A percentile compares a stretch with the other conserved stretches of the same genome.
These are phyloP conservation scores for Dryoscopus gambensis DNA, from an alignment of 2,113 vertebrate species.

Conservation along the genomic window DNA sequence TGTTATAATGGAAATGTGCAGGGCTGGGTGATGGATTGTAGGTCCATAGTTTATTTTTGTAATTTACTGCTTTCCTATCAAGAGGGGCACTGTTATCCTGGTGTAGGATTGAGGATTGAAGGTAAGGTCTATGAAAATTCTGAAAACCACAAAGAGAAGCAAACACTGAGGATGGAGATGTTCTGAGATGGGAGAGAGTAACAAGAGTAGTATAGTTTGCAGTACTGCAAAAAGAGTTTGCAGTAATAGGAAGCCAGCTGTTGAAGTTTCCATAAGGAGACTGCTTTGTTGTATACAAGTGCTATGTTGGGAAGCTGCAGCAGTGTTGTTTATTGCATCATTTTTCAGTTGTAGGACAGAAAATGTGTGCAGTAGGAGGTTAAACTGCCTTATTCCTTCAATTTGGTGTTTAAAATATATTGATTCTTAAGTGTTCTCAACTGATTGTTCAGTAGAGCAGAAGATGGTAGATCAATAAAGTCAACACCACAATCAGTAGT, in stretches of 20 bases:
- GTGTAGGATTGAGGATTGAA: not conserved
- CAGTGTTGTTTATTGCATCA: not conserved
- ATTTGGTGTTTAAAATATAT: not conserved
- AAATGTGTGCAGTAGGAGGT: not conserved
- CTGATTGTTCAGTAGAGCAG: not conserved
- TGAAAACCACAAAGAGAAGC: not conserved
- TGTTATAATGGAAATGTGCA: not conserved
- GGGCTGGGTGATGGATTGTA: not conserved
- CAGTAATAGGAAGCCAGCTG: not conserved
- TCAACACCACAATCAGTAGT: not conserved
- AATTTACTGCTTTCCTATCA: not conserved
- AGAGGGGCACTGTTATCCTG: not conserved
- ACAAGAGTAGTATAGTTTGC: not conserved
- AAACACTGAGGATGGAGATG: not conserved
- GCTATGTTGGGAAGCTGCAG: not conserved
- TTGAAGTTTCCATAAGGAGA: not conserved
- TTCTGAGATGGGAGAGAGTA: not conserved
- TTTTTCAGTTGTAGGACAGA: not conserved
- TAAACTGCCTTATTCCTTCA: not conserved
- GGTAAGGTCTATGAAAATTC: not conserved
- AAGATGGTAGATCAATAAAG: not conserved
- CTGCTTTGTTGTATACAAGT: not conserved
- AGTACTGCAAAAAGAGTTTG: not conserved
- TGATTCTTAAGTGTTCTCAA: not conserved
- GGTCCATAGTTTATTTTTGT: not conserved